phyloP scores from a whole-genome alignment of 2,113 vertebrate genomes.

The Chloroceryle aenea region DNA sequence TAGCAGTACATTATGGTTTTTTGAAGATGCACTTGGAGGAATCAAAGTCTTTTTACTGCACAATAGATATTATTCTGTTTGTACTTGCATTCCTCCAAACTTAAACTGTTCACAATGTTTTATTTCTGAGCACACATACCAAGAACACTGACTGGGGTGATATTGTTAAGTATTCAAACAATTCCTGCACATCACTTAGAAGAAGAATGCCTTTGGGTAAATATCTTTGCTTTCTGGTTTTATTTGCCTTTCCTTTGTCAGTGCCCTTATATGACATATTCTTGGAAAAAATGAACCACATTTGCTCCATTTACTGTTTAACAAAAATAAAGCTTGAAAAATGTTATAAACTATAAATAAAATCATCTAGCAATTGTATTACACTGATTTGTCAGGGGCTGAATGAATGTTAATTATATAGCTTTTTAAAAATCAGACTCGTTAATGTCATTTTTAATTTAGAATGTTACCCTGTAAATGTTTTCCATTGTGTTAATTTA shows the following conservation, averaged over 20 bases:
- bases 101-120: constrained; percentile 43
- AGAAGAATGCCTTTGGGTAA: constrained; percentile 60
- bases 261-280: constrained; percentile 27
- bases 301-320: constrained; percentile 58
- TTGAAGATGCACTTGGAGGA: constrained; percentile 63
- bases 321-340: constrained; percentile 63
- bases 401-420: constrained; percentile 80
- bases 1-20: constrained; percentile 47
- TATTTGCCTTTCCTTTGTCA: constrained; percentile 32
- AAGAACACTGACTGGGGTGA: constrained; percentile 27
- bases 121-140: constrained; percentile 33
- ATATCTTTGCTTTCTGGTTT: constrained; percentile 27
- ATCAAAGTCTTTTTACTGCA: constrained; percentile 72
- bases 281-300: constrained; percentile 25
- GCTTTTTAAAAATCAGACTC: constrained; percentile 79
- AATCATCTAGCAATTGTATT: constrained; percentile 52
- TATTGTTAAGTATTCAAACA: constrained; percentile 56
- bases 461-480: constrained; percentile 77
- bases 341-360: constrained; percentile 70
- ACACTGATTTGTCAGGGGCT: constrained; percentile 68
- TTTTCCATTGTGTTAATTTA: constrained; percentile 83
- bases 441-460: constrained; percentile 85
- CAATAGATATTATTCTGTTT: constrained; percentile 17
- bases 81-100: constrained; percentile 39
- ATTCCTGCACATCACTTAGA: constrained; percentile 40